Base-by-base conservation (phyloP, 1,140 invertebrate genomes). In the Agrilus planipennis region DNA sequence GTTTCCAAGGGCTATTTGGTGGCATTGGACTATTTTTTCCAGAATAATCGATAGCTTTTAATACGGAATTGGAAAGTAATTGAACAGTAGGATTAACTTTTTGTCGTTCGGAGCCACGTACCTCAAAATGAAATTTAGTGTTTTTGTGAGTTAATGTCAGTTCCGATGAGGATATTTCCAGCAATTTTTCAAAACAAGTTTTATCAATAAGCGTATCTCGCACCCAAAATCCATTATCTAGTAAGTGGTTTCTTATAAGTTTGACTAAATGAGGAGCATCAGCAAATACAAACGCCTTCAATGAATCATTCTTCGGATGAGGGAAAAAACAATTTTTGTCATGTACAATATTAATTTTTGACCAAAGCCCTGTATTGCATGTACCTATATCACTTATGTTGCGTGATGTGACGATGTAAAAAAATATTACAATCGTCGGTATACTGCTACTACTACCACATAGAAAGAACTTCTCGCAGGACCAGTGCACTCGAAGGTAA, bases 21-120 rank as follows among this genome's bases (percentile, higher is more conserved):
- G n/a, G n/a, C n/a, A n/a, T n/a, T n/a, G n/a, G 51, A 38, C 21
- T 22, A 7, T 37, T 22, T 25, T 23, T 14, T 15, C 35, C 20
- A 4, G 3, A 37, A 27, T n/a, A 37, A 12, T 37, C 22, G 16
- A 37, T 37, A 6, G 35, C 35, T 27, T 37, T 37, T 22, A 14
- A 21, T 23, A 37, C 35, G 15, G 23, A 6, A 22, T 28, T 29
- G 6, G 38, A 39, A 15, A 39, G 18, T 17, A 39, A 11, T 17
- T 39, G 38, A n/a, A 17, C 25, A 15, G 38, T 27, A 6, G 38
- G 38, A 4, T 27, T 4, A 15, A 39, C 38, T 30, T 18, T 16
- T 30, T 39, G 38, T 30, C 38, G 15, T 10, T 39, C 7, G 3
- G 23, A 29, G 4, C 38, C 38, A 30, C 30, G 28, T 12, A 39